Conservation (phyloP, 1,140 invertebrate species). For the Brachystomella parvula region DNA sequence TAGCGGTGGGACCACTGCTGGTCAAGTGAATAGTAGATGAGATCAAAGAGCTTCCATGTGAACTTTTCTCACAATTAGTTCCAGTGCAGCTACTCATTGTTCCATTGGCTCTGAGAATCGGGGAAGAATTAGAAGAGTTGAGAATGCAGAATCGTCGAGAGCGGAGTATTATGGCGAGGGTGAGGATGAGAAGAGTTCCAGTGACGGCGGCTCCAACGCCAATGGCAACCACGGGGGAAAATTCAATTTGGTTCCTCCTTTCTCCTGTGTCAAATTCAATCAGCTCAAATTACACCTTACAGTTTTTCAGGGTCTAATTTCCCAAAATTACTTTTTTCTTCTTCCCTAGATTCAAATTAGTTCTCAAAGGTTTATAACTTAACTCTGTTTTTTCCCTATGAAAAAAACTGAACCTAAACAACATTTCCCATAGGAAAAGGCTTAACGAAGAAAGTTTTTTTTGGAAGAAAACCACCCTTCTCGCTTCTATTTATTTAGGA, state of each 20-base stretch:
- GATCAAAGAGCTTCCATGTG: constrained; percentile 11
- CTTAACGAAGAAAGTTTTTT: constrained; percentile 1
- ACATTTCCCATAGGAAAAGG: neutral
- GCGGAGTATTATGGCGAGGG: constrained; percentile 32
- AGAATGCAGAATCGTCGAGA: constrained; percentile 27
- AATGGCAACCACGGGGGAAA: constrained; percentile 34
- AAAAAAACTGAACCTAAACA: too few species aligned
- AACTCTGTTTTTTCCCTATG: too few species aligned
- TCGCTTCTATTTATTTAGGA: too few species aligned
- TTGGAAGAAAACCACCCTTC: too few species aligned
- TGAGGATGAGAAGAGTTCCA: constrained; percentile 32
- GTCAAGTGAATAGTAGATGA: constrained; percentile 17
- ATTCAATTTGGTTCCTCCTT: constrained; percentile 33
- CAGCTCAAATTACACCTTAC: constrained; percentile 24
- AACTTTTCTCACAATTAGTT: constrained; percentile 28
- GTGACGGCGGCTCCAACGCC: constrained; percentile 34
- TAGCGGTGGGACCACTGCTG: neutral
- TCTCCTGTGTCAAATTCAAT: constrained; percentile 31
- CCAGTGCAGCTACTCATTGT: neutral
- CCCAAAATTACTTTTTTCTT: constrained; percentile 8
- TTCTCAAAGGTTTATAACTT: too few species aligned
- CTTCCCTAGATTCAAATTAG: neutral
- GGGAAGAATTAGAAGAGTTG: too few species aligned
- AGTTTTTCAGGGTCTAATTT: neutral
- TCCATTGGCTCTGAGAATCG: constrained; percentile 14